These are phyloP conservation scores for Hemiscyllium ocellatum DNA, from an alignment of 2,113 vertebrate genomes.

Conservation along the genomic window DNA sequence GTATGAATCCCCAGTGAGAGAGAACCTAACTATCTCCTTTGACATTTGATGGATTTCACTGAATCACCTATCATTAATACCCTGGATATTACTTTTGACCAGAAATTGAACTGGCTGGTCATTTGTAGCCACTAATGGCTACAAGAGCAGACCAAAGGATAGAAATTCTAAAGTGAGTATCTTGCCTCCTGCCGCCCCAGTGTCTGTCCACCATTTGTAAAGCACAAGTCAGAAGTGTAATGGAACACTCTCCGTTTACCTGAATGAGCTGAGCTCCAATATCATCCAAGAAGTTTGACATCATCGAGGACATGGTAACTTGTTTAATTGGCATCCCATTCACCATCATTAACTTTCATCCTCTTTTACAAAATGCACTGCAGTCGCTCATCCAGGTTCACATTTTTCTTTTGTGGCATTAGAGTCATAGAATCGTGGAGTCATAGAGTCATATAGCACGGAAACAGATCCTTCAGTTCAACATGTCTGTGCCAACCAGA, in stretches of 20 bases:
- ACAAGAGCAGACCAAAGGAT: neutral
- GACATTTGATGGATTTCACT: neutral
- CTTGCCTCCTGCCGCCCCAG: neutral
- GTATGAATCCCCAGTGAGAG: too few relatives aligned
- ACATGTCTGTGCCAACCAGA: too few relatives aligned
- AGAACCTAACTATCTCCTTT: too few relatives aligned
- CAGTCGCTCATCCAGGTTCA: neutral
- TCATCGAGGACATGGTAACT: neutral
- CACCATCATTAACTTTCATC: too few relatives aligned
- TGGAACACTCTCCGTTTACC: neutral
- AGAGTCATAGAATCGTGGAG: too few relatives aligned
- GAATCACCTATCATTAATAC: neutral
- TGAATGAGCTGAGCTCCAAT: neutral
- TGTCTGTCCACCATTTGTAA: neutral
- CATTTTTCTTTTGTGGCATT: too few relatives aligned
- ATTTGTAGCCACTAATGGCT: neutral
- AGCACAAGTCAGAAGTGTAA: neutral
- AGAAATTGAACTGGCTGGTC: neutral
- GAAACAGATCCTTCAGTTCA: too few relatives aligned
- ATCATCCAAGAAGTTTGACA: neutral
- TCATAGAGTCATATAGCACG: too few relatives aligned
- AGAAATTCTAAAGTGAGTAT: neutral
- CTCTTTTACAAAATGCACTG: neutral
- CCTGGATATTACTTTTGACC: neutral
- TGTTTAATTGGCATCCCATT: too few relatives aligned